A percentile compares a stretch with the other conserved stretches of the same genome.
Evolutionary conservation across 2,888 invertebrate species (phyloP).

Genomic region (Camptogramma bilineatum): DNA sequence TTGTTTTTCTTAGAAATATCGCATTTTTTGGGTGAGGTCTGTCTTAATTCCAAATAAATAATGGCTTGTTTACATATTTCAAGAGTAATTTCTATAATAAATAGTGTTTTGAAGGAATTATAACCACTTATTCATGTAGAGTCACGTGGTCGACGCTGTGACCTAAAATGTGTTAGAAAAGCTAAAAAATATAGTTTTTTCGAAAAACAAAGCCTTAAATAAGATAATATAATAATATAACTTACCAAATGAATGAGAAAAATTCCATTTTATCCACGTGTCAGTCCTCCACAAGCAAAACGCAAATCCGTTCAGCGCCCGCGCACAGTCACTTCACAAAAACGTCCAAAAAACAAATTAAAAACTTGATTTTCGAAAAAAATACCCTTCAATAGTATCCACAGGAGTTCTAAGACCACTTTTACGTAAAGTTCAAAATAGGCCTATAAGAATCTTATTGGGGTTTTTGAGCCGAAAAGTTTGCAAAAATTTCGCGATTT

Average conservation of each 20-base stretch:
- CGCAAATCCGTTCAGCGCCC: conserved; percentile 41
- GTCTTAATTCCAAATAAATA: conserved; percentile 2
- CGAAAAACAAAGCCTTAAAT: conserved; percentile 24
- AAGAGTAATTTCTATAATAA: neutral
- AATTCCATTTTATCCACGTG: conserved; percentile 52
- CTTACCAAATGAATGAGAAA: conserved; percentile 58
- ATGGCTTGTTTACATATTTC: neutral
- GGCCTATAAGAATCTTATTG: conserved; percentile 84
- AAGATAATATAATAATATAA: conserved; percentile 50
- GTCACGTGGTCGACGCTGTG: conserved; percentile 32
- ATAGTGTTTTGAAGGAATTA: neutral
- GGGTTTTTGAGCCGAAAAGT: conserved; percentile 56
- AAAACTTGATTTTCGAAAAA: conserved; percentile 48
- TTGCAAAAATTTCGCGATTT: conserved; percentile 73
- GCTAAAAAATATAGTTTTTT: conserved; percentile 13
- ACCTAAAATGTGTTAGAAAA: conserved; percentile 26
- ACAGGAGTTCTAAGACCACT: conserved; percentile 47
- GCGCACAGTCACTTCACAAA: conserved; percentile 63
- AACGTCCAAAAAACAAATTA: conserved; percentile 55
- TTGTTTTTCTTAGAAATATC: neutral
- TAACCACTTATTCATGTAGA: neutral
- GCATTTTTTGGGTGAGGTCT: neutral
- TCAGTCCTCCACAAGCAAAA: conserved; percentile 45
- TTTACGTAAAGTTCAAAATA: conserved; percentile 64
- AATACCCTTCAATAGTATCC: conserved; percentile 58